Percentiles rank a stretch among this genome's conserved stretches.
These are phyloP conservation scores for Alligator sinensis DNA, from an alignment of 2,113 vertebrate genomes.

Conservation along the genomic window DNA sequence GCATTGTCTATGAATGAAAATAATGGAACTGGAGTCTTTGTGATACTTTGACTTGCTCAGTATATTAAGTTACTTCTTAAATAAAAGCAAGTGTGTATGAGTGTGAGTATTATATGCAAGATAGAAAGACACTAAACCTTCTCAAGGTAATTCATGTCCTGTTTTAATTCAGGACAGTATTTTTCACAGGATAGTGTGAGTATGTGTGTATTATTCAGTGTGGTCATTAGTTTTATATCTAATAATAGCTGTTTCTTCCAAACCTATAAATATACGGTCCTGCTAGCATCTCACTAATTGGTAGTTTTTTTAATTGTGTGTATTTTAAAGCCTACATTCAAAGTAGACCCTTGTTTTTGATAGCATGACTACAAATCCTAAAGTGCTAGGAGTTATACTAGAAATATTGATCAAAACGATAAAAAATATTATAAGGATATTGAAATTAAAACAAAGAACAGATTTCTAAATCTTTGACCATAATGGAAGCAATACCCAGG, in stretches of 20 bases:
- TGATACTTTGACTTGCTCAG: not conserved
- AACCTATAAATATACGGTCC: not conserved
- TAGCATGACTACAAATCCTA: not conserved
- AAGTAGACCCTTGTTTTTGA: slow-evolving; percentile 12
- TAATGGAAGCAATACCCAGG: not conserved
- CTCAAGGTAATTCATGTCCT: not conserved
- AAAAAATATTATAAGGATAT: not conserved
- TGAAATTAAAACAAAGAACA: not conserved
- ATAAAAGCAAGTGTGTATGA: not conserved
- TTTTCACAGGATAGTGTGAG: not conserved
- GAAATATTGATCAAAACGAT: not conserved
- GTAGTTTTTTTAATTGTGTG: slow-evolving; percentile 3
- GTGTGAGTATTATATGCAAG: not conserved
- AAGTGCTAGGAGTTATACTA: not conserved
- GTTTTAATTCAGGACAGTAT: not conserved
- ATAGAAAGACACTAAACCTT: not conserved
- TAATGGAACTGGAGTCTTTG: not conserved
- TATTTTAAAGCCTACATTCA: slow-evolving; percentile 22
- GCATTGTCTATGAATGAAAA: not conserved
- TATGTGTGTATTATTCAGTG: not conserved
- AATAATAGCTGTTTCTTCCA: slow-evolving; percentile 36
- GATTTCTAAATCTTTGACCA: not conserved
- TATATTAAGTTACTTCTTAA: not conserved
- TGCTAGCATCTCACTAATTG: slow-evolving; percentile 48
- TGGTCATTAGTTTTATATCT: slow-evolving; percentile 15